Percentiles rank a stretch among this genome's conserved stretches.
These are phyloP conservation scores for Tachystola acroxantha DNA, from an alignment of 2,888 invertebrate genomes.

Conservation along the genomic window DNA sequence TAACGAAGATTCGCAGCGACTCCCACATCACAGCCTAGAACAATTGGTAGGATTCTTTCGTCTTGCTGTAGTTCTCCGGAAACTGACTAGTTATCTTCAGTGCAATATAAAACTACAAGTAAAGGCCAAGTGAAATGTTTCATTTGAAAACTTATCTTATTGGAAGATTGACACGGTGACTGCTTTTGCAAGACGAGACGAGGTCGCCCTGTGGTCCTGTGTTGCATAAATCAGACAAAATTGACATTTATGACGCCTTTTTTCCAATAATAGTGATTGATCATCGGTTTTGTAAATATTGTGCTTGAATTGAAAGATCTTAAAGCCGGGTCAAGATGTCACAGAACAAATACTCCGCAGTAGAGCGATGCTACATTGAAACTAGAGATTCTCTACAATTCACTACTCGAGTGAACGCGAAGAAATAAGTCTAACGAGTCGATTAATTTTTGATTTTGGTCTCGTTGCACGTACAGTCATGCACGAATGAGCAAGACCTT, in stretches of 20 bases:
- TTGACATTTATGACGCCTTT: background rate
- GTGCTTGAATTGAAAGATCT: background rate
- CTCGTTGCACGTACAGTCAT: conserved; percentile 48
- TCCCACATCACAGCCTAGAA: too few species aligned
- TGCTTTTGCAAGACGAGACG: background rate
- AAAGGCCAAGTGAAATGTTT: background rate
- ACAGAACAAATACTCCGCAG: background rate
- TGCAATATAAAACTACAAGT: too few species aligned
- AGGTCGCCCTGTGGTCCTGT: background rate
- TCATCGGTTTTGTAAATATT: background rate
- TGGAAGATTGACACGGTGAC: background rate
- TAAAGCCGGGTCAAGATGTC: background rate
- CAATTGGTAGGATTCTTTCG: too few species aligned
- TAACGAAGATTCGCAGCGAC: too few species aligned
- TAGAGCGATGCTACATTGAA: background rate
- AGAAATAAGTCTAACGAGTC: conserved; percentile 6
- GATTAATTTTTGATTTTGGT: conserved; percentile 24
- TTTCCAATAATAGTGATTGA: background rate
- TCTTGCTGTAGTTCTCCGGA: too few species aligned
- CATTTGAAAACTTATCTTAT: background rate
- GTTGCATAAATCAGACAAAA: background rate
- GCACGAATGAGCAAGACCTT: conserved; percentile 65
- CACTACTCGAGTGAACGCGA: conserved; percentile 1
- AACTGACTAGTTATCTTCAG: too few species aligned
- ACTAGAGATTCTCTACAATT: background rate